Conservation (phyloP, 2,888 invertebrate genomes). For the Tryphoninae sp. region DNA sequence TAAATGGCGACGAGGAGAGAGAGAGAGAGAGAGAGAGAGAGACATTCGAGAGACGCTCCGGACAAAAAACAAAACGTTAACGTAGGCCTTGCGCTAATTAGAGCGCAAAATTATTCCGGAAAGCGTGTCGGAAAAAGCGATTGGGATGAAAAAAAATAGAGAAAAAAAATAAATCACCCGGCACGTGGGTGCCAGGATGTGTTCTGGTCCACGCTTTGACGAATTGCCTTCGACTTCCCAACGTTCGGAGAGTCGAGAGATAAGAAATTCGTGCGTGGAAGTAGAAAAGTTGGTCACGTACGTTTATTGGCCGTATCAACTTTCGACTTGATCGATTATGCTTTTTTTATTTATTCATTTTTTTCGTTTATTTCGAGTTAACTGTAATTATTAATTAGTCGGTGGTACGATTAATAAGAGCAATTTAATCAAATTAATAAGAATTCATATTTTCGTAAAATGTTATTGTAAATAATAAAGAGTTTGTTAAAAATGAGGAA, state of each 20-base stretch:
- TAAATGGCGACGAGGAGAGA: slow-evolving; percentile 41
- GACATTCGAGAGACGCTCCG: background rate
- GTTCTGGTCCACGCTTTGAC: slow-evolving; percentile 64
- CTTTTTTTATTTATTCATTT: background rate
- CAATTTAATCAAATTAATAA: too few relatives aligned
- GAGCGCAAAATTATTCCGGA: slow-evolving; percentile 41
- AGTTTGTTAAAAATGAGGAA: too few relatives aligned
- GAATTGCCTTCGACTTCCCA: slow-evolving; percentile 67
- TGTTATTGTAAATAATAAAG: too few relatives aligned
- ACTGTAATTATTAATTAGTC: too few relatives aligned
- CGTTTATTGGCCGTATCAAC: background rate
- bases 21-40: background rate
- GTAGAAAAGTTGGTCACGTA: background rate
- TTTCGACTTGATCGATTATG: slow-evolving; percentile 6
- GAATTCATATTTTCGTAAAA: too few relatives aligned
- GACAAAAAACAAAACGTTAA: slow-evolving; percentile 17
- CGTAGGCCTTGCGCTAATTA: slow-evolving; percentile 43
- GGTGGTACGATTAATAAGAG: too few relatives aligned
- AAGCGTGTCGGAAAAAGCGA: slow-evolving; percentile 51
- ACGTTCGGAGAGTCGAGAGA: slow-evolving; percentile 53
- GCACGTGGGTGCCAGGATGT: slow-evolving; percentile 70
- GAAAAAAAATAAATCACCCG: slow-evolving; percentile 63
- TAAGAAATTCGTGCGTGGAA: background rate
- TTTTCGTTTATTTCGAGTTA: background rate
- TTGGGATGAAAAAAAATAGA: slow-evolving; percentile 54